Evolutionary conservation across 1,140 invertebrate species (phyloP).

Genomic region (Apis dorsata): DNA sequence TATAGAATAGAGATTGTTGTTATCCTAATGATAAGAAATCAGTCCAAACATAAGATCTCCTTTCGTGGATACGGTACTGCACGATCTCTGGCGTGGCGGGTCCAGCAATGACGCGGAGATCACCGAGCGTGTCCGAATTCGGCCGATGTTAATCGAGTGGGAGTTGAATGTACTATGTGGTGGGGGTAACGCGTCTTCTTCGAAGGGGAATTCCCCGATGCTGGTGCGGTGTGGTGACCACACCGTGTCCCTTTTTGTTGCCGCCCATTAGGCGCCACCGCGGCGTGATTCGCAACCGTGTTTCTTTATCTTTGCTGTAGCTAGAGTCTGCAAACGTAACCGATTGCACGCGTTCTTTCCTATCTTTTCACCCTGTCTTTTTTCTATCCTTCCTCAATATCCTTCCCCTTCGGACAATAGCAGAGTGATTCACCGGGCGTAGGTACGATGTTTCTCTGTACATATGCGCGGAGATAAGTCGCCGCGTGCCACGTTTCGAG

Average conservation of each 20-base stretch:
- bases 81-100: conserved; percentile 66
- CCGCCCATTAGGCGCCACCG: conserved; percentile 79
- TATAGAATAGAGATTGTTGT: neutral
- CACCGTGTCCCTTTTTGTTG: conserved; percentile 73
- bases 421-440: conserved; percentile 66
- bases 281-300: conserved; percentile 79
- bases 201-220: conserved; percentile 52
- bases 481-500: conserved; percentile 39
- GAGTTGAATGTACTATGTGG: conserved; percentile 30
- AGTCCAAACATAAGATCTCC: accelerated
- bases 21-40: neutral
- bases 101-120: conserved; percentile 68
- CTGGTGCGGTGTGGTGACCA: conserved; percentile 67
- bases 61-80: conserved; percentile 56
- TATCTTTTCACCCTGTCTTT: conserved; percentile 46
- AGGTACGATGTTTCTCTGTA: conserved; percentile 56
- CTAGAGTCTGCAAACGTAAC: conserved; percentile 51
- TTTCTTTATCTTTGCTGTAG: conserved; percentile 75
- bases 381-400: conserved; percentile 23
- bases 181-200: conserved; percentile 45
- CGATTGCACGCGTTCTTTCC: conserved; percentile 48
- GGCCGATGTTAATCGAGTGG: conserved; percentile 47
- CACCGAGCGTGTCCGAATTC: conserved; percentile 63
- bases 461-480: conserved; percentile 51
- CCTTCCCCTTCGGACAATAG: conserved; percentile 64